Evolutionary conservation across 2,888 invertebrate species (phyloP).

Genomic region (Proisotoma minuta): DNA sequence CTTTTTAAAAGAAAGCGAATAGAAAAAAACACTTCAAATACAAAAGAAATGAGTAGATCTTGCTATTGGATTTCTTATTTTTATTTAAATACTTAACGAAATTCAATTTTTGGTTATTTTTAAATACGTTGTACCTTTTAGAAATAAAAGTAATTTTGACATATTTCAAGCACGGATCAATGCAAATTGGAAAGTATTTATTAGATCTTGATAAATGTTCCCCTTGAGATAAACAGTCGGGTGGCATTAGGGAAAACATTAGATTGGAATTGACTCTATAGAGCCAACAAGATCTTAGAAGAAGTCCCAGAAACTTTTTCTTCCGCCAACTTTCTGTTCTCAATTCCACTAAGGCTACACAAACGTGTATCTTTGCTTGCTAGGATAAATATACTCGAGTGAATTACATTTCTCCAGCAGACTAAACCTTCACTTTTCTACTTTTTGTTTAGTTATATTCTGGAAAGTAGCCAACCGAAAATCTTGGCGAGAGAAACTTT

Average conservation of each 20-base stretch:
- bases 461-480: constrained; percentile 2
- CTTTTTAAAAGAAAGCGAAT: too few relatives aligned
- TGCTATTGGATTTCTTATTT: too few relatives aligned
- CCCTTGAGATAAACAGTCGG: neutral
- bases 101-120: too few relatives aligned
- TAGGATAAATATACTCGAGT: constrained; percentile 12
- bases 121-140: too few relatives aligned
- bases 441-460: constrained; percentile 2
- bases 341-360: neutral
- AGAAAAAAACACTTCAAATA: too few relatives aligned
- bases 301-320: constrained; percentile 18
- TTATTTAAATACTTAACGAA: too few relatives aligned
- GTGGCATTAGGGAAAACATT: neutral
- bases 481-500: neutral
- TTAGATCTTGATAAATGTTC: constrained; percentile 1
- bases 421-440: neutral
- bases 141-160: too few relatives aligned
- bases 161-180: neutral
- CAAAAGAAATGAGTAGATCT: too few relatives aligned
- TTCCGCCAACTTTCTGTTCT: constrained; percentile 15
- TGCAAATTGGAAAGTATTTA: neutral
- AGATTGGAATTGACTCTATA: constrained; percentile 1
- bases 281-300: neutral
- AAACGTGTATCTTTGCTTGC: constrained; percentile 21
- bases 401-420: constrained; percentile 1